Evolutionary conservation across 1,140 invertebrate species (phyloP), one percentile per base, ranked within the genome.

Genomic region (Palaemon carinicauda): DNA sequence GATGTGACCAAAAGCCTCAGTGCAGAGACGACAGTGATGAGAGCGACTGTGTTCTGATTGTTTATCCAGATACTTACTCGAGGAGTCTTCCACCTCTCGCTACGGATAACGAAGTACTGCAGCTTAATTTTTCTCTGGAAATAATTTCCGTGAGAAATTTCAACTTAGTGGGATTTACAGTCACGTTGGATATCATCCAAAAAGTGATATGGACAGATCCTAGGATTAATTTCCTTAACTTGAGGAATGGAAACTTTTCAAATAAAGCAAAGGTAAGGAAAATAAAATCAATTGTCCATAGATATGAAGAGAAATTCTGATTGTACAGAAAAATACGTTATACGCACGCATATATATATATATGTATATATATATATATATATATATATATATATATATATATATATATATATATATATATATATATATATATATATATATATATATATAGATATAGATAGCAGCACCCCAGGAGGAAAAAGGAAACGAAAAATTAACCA

Each of bases 1-100:
- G 92, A 60, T 93, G 92, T 90, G 90, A 93, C 88, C 91, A 90
- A 3, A 89, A 86, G n/a, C 82, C 87, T 50, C 91, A 93, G 83
- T 93, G 92, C 78, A 85, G 56, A 71, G 90, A 86, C 69, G 29
- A 24, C 15, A 86, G 56, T 12, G 83, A 86, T n/a, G 83, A 86
- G 24, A 27, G 53, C 60, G 53, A 80, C 54, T 86, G 83, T 29
- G 17, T 19, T 2, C 50, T 80, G 19, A 71, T 86, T 65, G 3
- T 1, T 0, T 9, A 80, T 1, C 75, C 83, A 12, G 77, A 31
- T 5, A 51, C 65, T 9, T 86, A 79, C 29, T 65, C 74, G 0
- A 15, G 15, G 19, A n/a, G 31, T 21, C 21, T 80, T 4, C 24
- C 77, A 73, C 83, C 75, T 41, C 75, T 74, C 17, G n/a, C 54